Conservation (phyloP, 1,140 invertebrate genomes). For the Euura saliciscinereae region DNA sequence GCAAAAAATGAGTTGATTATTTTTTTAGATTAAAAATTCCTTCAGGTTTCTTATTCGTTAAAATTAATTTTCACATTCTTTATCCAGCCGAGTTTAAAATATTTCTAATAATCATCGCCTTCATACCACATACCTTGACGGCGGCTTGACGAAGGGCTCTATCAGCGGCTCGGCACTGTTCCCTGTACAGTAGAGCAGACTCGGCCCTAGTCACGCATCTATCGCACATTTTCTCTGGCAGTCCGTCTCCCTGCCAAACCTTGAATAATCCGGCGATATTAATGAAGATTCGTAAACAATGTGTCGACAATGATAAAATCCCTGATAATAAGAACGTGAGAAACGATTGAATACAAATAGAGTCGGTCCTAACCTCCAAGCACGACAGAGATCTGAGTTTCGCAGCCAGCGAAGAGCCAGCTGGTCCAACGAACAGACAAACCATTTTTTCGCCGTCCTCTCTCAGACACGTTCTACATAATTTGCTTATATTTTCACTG, state of each 20-base stretch:
- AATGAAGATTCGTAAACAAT: conserved; percentile 10
- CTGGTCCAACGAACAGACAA: conserved; percentile 55
- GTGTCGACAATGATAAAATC: background rate
- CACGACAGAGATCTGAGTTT: conserved; percentile 55
- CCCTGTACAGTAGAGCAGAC: conserved; percentile 55
- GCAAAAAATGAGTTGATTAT: too few species aligned
- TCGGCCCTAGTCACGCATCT: conserved; percentile 55
- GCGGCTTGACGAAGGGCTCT: conserved; percentile 54
- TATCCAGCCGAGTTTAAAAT: too few species aligned
- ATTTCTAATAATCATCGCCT: too few species aligned
- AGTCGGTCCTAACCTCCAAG: conserved; percentile 42
- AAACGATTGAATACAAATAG: too few species aligned
- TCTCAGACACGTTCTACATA: conserved; percentile 54
- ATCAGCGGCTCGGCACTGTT: conserved; percentile 57
- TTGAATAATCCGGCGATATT: conserved; percentile 20
- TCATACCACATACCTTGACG: conserved; percentile 47
- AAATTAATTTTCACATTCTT: too few species aligned
- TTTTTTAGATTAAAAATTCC: background rate
- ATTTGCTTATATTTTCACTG: conserved; percentile 54
- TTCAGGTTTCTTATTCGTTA: background rate
- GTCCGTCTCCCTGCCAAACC: conserved; percentile 57
- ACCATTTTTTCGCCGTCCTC: conserved; percentile 59
- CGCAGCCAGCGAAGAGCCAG: conserved; percentile 54
- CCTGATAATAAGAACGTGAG: background rate
- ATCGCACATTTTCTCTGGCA: conserved; percentile 57